Evolutionary conservation across 2,888 invertebrate species (phyloP), one percentile per base, ranked within the genome.

Genomic region (Yponomeuta sedellus): DNA sequence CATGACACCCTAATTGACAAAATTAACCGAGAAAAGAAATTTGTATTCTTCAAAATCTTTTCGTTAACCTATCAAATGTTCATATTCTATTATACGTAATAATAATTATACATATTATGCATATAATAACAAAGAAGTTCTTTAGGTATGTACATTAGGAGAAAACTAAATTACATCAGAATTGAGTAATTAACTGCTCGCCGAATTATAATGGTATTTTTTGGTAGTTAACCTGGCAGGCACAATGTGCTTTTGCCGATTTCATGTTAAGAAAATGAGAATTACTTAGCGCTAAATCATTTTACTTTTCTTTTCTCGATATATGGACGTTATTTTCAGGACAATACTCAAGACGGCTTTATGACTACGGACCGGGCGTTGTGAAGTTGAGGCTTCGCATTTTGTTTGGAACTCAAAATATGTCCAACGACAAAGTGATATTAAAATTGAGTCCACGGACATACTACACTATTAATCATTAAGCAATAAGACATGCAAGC

Each of bases 261-360:
- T 74, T 74, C 74, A 72, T 73, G 79, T 76, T 75, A 79, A 77
- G 75, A 76, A 83, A 85, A 81, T 78, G 77, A 85, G 81, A 80
- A 80, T 82, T 76, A 86, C 89, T 85, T 89, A 89, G 87, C 71
- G 82, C 89, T 89, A 86, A 88, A 88, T 85, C 81, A 87, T 87
- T 85, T 82, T 16, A 4, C 44, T 52, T 52, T 16, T 16, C 44
- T 52, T 52, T 52, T 52, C 16, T 83, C 80, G 83, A 88, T 86
- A 88, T 86, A 89, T 90, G 90, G 90, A 91, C 90, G 90, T 89
- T 85, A 88, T 72, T 82, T 78, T 83, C 73, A 89, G 90, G 90
- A 89, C 90, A 88, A 83, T 80, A 52, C 81, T 83, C 78, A 83
- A 89, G 88, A 88, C 87, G 90, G 90, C 79, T 82, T 25, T 80